Evolutionary conservation across 2,113 vertebrate genomes (phyloP), one percentile per base, ranked within the genome.

Genomic region (Motacilla tschutschensis): DNA sequence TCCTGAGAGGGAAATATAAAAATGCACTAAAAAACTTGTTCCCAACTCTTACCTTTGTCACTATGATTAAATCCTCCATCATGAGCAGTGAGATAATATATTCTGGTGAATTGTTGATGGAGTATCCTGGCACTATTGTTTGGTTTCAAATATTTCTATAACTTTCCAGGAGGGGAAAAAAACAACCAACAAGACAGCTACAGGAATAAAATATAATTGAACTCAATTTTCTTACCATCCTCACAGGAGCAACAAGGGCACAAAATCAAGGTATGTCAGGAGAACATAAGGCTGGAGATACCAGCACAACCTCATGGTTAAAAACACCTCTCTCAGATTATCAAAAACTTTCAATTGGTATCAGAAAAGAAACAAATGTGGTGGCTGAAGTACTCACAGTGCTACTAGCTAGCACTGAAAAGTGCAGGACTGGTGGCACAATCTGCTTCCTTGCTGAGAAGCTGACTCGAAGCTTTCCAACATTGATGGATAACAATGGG

Each of bases 401-500:
- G 59, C 28, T 44, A 31, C 3, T 46, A 66, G 25, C 22, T 54
- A 50, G 53, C 25, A 17, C 50, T 64, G 41, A 72, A 72, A 82
- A 31, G 4, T 59, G 14, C 4, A 4, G 9, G 44, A 33, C 22
- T 46, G n/a, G 12, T n/a, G 40, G 48, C 62, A 79, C 53, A 54
- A 51, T 15, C 20, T 33, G 8, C 31, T 59, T 54, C n/a, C 57
- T 71, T 47, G 20, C 44, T 86, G 57, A 91, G 65, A 74, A 77
- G 29, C 28, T 76, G 47, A 46, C n/a, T 58, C 0, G 0, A 54
- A 77, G 25, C 6, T 74, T 73, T 87, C 59, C 55, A 65, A 5
- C 0, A 0, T 5, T 87, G n/a, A 48, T 31, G 36, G 26, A 71
- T 26, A 31, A 80, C 36, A 73, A 10, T 1, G 1, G 26, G 20